A percentile compares a stretch with the other conserved stretches of the same genome.
Evolutionary conservation across 2,113 vertebrate genomes (phyloP).

Genomic region (Callithrix jacchus): DNA sequence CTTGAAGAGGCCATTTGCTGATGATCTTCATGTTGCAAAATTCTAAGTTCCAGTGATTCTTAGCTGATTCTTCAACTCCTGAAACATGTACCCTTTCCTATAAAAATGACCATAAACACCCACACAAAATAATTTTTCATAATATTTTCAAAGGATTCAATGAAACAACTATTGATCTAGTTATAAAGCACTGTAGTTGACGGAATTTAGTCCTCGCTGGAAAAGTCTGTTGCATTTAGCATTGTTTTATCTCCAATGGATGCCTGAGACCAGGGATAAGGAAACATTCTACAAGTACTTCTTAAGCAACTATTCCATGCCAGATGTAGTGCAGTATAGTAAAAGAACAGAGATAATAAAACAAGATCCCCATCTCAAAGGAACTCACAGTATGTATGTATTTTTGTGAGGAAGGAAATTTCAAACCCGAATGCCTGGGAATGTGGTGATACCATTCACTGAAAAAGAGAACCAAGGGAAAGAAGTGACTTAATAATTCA

Average conservation of each 20-base stretch:
- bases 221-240: not conserved
- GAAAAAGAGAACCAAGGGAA: not conserved
- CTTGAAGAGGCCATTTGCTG: not conserved
- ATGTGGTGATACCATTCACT: not conserved
- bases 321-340: not conserved
- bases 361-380: not conserved
- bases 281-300: not conserved
- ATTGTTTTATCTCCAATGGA: not conserved
- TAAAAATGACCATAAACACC: not conserved
- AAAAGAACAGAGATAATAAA: not conserved
- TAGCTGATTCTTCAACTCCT: not conserved
- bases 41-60: not conserved
- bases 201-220: not conserved
- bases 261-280: not conserved
- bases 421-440: not conserved
- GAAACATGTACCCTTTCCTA: not conserved
- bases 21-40: not conserved
- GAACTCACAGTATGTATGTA: not conserved
- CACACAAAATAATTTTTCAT: not conserved
- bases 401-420: not conserved
- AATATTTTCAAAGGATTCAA: not conserved
- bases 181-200: not conserved
- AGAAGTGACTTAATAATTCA: not conserved
- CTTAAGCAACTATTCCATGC: not conserved
- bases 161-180: not conserved